Conservation (phyloP, 2,797 vertebrate species). For the Poliocrania exsul region DNA sequence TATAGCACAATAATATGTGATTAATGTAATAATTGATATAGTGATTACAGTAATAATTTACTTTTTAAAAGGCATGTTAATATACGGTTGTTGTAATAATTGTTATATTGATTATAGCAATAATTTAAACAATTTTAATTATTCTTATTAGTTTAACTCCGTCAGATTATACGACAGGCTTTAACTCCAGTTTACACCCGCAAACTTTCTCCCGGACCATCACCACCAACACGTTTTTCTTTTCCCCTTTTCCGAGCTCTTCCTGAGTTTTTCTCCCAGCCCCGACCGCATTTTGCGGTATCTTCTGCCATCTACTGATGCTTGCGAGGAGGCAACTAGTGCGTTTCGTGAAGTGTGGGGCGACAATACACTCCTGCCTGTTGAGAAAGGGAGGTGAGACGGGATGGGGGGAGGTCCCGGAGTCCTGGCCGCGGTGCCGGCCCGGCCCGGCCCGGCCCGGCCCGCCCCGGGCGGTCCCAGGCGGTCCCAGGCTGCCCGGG, state of each 20-base stretch:
- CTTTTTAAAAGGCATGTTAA: background rate
- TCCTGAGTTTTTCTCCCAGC: too few species aligned
- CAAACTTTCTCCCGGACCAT: background rate
- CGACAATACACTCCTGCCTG: rapidly evolving
- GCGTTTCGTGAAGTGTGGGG: rapidly evolving
- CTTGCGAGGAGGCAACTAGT: rapidly evolving
- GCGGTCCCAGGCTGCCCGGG: background rate
- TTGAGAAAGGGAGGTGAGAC: background rate
- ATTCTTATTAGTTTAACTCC: background rate
- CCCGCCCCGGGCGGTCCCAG: background rate
- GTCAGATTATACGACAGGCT: background rate
- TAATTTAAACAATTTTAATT: background rate
- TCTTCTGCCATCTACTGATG: conserved; percentile 60
- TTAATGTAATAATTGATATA: background rate
- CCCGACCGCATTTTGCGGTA: background rate
- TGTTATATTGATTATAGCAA: background rate
- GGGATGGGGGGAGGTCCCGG: background rate
- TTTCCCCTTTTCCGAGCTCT: rapidly evolving
- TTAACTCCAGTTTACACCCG: rapidly evolving
- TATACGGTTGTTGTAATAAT: background rate
- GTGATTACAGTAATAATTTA: background rate
- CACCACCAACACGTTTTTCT: rapidly evolving
- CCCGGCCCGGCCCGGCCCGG: background rate
- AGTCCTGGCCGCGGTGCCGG: background rate
- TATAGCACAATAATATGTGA: background rate